Conservation (phyloP, 2,888 invertebrate species). For the Diabrotica balteata region DNA sequence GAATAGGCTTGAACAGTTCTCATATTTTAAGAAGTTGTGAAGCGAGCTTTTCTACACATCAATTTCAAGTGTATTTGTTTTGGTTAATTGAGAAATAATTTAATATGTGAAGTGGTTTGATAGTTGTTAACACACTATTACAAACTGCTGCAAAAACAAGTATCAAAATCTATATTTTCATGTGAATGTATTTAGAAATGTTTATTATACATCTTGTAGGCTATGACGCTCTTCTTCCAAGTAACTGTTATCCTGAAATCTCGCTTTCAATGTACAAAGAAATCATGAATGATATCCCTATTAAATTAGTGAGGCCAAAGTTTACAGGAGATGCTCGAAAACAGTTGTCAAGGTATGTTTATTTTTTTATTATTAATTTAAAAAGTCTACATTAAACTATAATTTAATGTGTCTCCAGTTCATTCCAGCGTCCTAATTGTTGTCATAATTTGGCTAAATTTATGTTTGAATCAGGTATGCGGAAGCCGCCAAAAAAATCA, state of each 20-base stretch:
- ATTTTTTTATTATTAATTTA: background rate
- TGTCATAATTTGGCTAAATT: background rate
- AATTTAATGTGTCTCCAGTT: no score
- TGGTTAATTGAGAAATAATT: no score
- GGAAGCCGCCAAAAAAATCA: slow-evolving; percentile 96
- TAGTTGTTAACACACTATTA: no score
- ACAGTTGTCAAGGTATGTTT: slow-evolving; percentile 67
- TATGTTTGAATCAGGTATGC: slow-evolving; percentile 69
- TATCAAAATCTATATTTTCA: no score
- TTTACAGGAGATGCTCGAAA: slow-evolving; percentile 95
- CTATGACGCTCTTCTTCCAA: slow-evolving; percentile 89
- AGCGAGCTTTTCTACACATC: no score
- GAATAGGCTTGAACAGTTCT: no score
- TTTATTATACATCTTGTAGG: slow-evolving; percentile 67
- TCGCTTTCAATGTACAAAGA: slow-evolving; percentile 95
- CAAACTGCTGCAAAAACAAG: no score
- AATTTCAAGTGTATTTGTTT: no score
- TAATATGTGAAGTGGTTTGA: no score
- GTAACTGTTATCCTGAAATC: slow-evolving; percentile 90
- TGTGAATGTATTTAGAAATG: no score
- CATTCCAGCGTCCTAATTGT: no score
- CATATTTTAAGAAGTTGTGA: no score
- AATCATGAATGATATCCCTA: slow-evolving; percentile 98
- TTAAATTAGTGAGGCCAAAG: slow-evolving; percentile 93
- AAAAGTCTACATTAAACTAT: background rate